Conservation (phyloP, 2,797 vertebrate species). For the Hyperoplus lanceolatus region DNA sequence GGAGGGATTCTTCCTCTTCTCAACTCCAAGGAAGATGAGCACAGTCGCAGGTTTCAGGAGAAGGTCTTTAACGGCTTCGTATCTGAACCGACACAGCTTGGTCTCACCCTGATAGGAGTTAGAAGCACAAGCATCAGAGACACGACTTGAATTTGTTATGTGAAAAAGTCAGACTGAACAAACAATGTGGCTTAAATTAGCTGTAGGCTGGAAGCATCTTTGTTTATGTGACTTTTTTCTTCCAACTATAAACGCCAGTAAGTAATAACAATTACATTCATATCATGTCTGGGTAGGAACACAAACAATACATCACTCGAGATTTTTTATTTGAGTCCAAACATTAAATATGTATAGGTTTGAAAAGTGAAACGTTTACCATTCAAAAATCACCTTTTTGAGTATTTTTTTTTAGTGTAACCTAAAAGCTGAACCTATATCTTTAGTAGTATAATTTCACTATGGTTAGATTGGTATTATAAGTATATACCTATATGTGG, state of each 20-base stretch:
- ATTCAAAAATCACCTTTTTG: no score
- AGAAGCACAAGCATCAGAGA: neutral
- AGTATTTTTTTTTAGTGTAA: no score
- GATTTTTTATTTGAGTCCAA: no score
- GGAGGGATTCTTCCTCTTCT: slow-evolving; percentile 73
- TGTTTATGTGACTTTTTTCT: neutral
- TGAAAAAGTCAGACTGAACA: neutral
- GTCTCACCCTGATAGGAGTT: slow-evolving; percentile 65
- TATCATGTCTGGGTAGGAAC: no score
- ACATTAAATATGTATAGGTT: no score
- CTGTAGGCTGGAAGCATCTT: neutral
- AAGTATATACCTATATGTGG: no score
- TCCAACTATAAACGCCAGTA: neutral
- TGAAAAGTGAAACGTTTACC: no score
- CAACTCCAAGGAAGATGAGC: slow-evolving; percentile 92
- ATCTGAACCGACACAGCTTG: slow-evolving; percentile 86
- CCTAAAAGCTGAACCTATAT: no score
- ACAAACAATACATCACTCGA: no score
- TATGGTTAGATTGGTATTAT: no score
- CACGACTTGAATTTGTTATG: neutral
- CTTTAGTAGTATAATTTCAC: no score
- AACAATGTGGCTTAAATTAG: neutral
- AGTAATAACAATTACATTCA: neutral
- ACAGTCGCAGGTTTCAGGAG: slow-evolving; percentile 79
- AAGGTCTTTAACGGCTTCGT: slow-evolving; percentile 83